A percentile compares a stretch with the other conserved stretches of the same genome.
phyloP scores from a whole-genome alignment of 2,113 vertebrate genomes.

The Lutjanus erythropterus region DNA sequence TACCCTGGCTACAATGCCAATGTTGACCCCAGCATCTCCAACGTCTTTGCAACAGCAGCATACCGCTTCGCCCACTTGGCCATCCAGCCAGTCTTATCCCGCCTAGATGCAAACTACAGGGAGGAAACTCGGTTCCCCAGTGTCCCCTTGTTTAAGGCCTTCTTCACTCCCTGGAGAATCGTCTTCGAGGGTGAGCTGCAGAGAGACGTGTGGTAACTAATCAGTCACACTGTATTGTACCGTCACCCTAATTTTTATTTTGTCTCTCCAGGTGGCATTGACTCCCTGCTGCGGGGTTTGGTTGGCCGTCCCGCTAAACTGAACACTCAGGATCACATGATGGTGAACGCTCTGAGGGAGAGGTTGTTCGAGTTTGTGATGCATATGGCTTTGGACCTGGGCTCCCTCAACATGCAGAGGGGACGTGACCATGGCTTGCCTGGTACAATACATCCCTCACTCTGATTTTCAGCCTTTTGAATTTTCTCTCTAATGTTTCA shows the following conservation, averaged over 20 bases:
- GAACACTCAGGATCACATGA: conserved; percentile 86
- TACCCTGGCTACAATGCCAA: conserved; percentile 84
- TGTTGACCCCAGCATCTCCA: conserved; percentile 89
- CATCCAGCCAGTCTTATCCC: conserved; percentile 85
- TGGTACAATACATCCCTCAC: conserved; percentile 75
- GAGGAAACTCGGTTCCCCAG: conserved; percentile 72
- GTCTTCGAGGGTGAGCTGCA: conserved; percentile 86
- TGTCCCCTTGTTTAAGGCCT: conserved; percentile 84
- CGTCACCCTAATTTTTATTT: conserved; percentile 2
- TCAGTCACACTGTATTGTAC: not conserved
- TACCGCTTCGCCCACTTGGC: conserved; percentile 91
- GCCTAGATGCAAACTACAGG: conserved; percentile 82
- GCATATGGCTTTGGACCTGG: conserved; percentile 85
- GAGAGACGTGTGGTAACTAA: not conserved
- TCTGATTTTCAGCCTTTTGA: not conserved
- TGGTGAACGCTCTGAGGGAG: conserved; percentile 88
- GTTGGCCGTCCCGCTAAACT: conserved; percentile 86
- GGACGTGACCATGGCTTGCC: conserved; percentile 87
- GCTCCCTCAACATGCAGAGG: conserved; percentile 88
- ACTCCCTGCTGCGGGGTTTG: conserved; percentile 86
- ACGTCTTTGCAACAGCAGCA: conserved; percentile 89
- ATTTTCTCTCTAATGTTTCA: not conserved
- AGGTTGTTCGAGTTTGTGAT: conserved; percentile 83
- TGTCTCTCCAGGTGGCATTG: conserved; percentile 85
- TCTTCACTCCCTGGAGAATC: conserved; percentile 91